These are phyloP conservation scores for Volucella inflata DNA, from an alignment of 2,888 invertebrate species.

Conservation along the genomic window DNA sequence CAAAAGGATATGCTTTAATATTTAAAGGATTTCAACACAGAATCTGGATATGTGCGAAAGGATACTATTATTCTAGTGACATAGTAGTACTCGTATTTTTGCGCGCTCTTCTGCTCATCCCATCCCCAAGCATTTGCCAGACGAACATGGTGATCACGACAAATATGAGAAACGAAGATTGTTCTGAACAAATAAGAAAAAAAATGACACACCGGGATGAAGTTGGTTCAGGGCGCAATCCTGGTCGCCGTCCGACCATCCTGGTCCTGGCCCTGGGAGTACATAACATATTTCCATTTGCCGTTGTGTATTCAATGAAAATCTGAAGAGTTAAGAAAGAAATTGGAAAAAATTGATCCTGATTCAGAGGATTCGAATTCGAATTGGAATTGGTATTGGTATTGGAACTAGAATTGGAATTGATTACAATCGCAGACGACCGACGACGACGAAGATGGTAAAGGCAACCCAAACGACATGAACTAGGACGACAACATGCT, in stretches of 20 bases:
- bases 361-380: conserved; percentile 46
- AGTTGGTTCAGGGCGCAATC: no score
- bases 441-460: conserved; percentile 28
- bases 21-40: conserved; percentile 52
- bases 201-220: background rate
- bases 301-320: conserved; percentile 37
- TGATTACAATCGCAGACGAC: conserved; percentile 70
- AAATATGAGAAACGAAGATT: conserved; percentile 29
- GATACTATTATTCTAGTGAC: conserved; percentile 61
- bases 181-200: conserved; percentile 17
- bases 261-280: no score
- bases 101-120: conserved; percentile 23
- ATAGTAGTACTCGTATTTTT: conserved; percentile 43
- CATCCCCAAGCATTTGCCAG: conserved; percentile 20
- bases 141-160: background rate
- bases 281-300: background rate
- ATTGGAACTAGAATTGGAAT: conserved; percentile 68
- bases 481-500: no score
- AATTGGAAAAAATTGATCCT: conserved; percentile 51
- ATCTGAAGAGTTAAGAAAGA: conserved; percentile 12
- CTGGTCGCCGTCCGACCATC: no score
- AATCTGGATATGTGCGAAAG: conserved; percentile 36
- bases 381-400: conserved; percentile 49
- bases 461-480: no score
- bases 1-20: conserved; percentile 58